Percentiles rank a stretch among this genome's conserved stretches.
phyloP scores from a whole-genome alignment of 2,888 invertebrate species.

The Chloromyia formosa region DNA sequence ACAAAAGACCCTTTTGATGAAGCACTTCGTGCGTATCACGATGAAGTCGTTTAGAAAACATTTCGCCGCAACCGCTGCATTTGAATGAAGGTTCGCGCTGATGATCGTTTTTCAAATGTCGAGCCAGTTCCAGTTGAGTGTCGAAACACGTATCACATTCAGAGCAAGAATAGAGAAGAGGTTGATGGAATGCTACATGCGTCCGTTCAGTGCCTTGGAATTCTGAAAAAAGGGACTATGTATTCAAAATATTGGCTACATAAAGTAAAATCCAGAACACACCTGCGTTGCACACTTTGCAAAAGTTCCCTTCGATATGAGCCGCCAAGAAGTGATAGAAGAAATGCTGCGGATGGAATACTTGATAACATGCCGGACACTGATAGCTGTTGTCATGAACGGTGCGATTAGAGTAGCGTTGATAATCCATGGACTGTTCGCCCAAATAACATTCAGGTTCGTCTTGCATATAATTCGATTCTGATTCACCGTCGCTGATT shows the following conservation, averaged over 20 bases:
- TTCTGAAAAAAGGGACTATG: conserved; percentile 10
- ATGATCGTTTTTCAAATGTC: conserved; percentile 32
- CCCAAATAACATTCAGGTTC: conserved; percentile 12
- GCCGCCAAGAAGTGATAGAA: conserved; percentile 27
- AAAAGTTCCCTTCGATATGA: conserved; percentile 26
- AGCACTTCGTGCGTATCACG: conserved; percentile 24
- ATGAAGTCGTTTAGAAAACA: conserved; percentile 3
- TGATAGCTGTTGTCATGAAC: conserved; percentile 32
- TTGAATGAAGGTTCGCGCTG: conserved; percentile 5
- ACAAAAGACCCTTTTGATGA: conserved; percentile 21
- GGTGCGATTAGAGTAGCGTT: not conserved
- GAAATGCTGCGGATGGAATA: conserved; percentile 32
- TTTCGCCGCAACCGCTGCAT: conserved; percentile 28
- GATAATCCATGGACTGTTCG: conserved; percentile 13
- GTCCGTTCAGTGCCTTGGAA: conserved; percentile 21
- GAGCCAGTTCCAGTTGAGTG: conserved; percentile 24
- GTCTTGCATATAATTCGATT: conserved; percentile 20
- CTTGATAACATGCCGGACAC: conserved; percentile 25
- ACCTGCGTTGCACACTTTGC: conserved; percentile 30
- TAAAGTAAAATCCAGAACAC: not conserved
- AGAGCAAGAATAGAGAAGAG: conserved; percentile 18
- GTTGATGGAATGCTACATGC: conserved; percentile 29
- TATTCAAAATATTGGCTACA: not conserved
- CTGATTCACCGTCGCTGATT: conserved; percentile 25
- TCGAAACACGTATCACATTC: conserved; percentile 23